Evolutionary conservation across 2,888 invertebrate species (phyloP).

Genomic region (Andrena bucephala): DNA sequence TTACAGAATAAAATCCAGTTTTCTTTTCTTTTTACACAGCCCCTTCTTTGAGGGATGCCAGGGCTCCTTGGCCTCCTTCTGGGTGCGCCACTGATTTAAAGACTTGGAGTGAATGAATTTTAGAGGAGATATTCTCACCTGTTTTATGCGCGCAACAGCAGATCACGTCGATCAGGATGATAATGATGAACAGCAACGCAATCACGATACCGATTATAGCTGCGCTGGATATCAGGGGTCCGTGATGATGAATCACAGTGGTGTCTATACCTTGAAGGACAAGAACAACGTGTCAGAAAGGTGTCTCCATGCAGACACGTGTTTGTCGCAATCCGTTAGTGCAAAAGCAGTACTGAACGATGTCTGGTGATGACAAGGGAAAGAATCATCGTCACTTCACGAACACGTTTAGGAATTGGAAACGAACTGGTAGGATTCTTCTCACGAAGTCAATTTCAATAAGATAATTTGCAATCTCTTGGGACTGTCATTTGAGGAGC

Average conservation of each 20-base stretch:
- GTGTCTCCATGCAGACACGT: neutral
- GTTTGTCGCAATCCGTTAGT: conserved; percentile 79
- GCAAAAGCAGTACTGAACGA: conserved; percentile 82
- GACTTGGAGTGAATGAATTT: neutral
- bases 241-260: conserved; percentile 82
- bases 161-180: conserved; percentile 91
- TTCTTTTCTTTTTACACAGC: no score
- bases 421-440: conserved; percentile 79
- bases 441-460: no score
- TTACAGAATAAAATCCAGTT: no score
- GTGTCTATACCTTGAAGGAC: conserved; percentile 79
- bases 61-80: no score
- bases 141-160: conserved; percentile 90
- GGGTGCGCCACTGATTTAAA: no score
- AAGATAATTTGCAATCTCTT: no score
- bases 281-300: conserved; percentile 52
- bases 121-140: conserved; percentile 76
- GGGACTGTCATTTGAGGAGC: no score
- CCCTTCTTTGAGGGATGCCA: no score
- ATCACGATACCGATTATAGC: conserved; percentile 95
- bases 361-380: conserved; percentile 81
- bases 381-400: conserved; percentile 32
- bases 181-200: conserved; percentile 91
- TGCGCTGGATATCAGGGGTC: conserved; percentile 89
- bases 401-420: conserved; percentile 55